phyloP scores from a whole-genome alignment of 2,888 invertebrate species.

The Congeria kusceri region DNA sequence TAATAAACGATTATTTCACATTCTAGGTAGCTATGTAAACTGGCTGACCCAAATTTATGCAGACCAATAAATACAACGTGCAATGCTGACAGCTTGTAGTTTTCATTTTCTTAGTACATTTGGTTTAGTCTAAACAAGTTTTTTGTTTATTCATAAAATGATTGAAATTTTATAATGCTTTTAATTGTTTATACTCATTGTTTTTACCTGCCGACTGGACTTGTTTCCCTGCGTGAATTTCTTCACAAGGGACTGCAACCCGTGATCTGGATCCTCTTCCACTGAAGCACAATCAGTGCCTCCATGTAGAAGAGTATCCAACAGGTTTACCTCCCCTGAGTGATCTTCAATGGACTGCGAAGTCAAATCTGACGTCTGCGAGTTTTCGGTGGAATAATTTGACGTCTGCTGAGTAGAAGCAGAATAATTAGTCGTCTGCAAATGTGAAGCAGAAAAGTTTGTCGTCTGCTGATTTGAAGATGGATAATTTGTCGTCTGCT shows the following conservation, averaged over 20 bases:
- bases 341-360: neutral
- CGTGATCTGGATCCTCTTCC: constrained; percentile 15
- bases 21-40: no score
- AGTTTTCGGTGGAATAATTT: neutral
- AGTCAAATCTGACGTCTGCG: neutral
- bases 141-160: no score
- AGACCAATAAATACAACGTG: no score
- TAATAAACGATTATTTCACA: no score
- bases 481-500: neutral
- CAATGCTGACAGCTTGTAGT: no score
- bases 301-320: constrained; percentile 19
- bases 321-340: neutral
- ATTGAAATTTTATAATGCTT: no score
- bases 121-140: no score
- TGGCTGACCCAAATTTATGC: no score
- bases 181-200: no score
- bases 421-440: neutral
- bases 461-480: neutral
- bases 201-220: constrained; percentile 63
- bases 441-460: neutral
- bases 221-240: constrained; percentile 69
- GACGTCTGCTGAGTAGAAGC: neutral
- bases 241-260: constrained; percentile 51
- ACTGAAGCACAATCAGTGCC: constrained; percentile 18
- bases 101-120: no score